Evolutionary conservation across 35 echinoderm and acorn worm genomes (phyloP).

Genomic region (Apostichopus japonicus): DNA sequence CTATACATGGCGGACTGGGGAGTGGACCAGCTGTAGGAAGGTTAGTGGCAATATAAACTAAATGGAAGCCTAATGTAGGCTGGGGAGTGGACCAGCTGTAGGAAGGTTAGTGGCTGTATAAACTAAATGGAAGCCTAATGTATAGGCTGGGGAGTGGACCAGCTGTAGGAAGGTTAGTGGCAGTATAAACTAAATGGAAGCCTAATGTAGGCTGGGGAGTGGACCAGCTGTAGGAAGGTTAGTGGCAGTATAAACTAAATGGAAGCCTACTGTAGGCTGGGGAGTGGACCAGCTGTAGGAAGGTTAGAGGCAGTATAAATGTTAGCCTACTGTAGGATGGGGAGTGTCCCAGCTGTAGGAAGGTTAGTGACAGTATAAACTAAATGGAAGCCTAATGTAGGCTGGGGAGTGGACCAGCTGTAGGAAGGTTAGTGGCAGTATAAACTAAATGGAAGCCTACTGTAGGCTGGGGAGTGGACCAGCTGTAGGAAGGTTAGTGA

Average conservation of each 20-base stretch:
- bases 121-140: too few relatives aligned
- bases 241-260: neutral
- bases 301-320: conserved; percentile 46
- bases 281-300: conserved; percentile 87
- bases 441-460: too few relatives aligned
- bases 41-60: conserved; percentile 22
- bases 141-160: conserved; percentile 86
- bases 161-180: conserved; percentile 79
- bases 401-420: conserved; percentile 90
- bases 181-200: too few relatives aligned
- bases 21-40: conserved; percentile 90
- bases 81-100: conserved; percentile 85
- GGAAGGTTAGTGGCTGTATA: conserved; percentile 60
- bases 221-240: conserved; percentile 90
- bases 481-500: conserved; percentile 78
- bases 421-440: conserved; percentile 61
- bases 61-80: too few relatives aligned
- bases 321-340: too few relatives aligned
- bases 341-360: conserved; percentile 85
- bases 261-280: too few relatives aligned
- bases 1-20: conserved; percentile 83
- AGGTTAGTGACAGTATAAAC: conserved; percentile 46
- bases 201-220: too few relatives aligned
- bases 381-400: too few relatives aligned
- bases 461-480: conserved; percentile 86